These are phyloP conservation scores for Apogon talboti DNA, from an alignment of 2,797 vertebrate species.

Conservation along the genomic window DNA sequence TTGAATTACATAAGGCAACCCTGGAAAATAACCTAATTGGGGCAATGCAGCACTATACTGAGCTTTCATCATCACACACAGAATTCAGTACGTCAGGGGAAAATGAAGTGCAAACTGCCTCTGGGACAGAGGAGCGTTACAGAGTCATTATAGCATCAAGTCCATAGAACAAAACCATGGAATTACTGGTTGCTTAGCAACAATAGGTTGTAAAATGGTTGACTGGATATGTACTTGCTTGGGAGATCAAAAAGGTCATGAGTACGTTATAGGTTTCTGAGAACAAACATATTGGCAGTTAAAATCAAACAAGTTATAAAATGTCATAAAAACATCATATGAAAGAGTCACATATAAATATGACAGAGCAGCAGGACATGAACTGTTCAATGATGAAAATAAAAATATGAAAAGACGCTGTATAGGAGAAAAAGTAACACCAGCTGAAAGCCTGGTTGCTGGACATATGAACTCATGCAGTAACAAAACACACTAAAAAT, in stretches of 20 bases:
- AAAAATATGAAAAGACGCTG: constrained; percentile 42
- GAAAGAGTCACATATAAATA: constrained; percentile 7
- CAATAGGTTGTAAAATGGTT: constrained; percentile 21
- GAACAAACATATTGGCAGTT: neutral
- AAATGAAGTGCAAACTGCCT: constrained; percentile 58
- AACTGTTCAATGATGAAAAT: constrained; percentile 2
- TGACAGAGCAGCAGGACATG: constrained; percentile 8
- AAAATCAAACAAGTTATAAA: constrained; percentile 4
- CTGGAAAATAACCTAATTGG: constrained; percentile 69
- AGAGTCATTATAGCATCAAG: constrained; percentile 27
- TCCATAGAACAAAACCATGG: constrained; percentile 44
- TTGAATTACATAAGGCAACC: constrained; percentile 69
- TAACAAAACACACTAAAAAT: too few species aligned
- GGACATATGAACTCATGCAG: too few species aligned
- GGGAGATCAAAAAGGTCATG: constrained; percentile 20
- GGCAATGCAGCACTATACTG: constrained; percentile 63
- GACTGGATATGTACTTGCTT: constrained; percentile 9
- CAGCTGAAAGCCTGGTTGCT: constrained; percentile 7
- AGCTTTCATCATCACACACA: constrained; percentile 61
- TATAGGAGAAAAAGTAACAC: constrained; percentile 43
- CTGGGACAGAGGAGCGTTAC: constrained; percentile 39
- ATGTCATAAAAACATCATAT: neutral
- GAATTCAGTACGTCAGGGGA: constrained; percentile 53
- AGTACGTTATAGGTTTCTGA: constrained; percentile 5
- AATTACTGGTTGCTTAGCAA: constrained; percentile 69